These are phyloP conservation scores for Hippopotamyrus pictus DNA, from an alignment of 2,797 vertebrate genomes.

Conservation along the genomic window DNA sequence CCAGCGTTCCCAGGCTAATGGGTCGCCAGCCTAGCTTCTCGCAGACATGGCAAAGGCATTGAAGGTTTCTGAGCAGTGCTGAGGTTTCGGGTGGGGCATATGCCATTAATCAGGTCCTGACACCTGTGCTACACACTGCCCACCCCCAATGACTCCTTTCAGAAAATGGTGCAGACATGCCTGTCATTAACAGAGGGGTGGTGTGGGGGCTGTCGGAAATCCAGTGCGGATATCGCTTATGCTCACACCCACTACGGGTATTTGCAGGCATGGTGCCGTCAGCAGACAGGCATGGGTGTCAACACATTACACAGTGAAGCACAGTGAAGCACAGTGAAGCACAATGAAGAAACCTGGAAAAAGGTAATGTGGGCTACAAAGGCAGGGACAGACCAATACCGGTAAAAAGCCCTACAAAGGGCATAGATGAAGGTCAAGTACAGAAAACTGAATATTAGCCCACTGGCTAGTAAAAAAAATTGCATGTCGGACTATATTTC, in stretches of 20 bases:
- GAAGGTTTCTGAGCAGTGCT: background rate
- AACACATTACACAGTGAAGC: background rate
- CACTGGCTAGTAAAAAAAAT: background rate
- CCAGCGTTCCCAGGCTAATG: background rate
- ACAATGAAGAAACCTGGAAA: background rate
- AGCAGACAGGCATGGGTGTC: background rate
- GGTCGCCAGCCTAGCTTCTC: background rate
- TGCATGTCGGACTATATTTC: background rate
- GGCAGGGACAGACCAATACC: background rate
- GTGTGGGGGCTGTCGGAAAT: background rate
- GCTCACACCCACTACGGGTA: background rate
- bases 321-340: background rate
- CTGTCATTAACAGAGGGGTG: background rate
- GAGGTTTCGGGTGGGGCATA: background rate
- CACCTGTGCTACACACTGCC: background rate
- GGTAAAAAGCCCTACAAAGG: background rate
- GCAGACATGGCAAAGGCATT: background rate
- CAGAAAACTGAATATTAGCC: background rate
- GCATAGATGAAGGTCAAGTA: background rate
- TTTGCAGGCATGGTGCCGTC: background rate
- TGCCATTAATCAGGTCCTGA: slow-evolving; percentile 9
- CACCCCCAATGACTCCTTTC: background rate
- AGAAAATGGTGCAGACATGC: background rate
- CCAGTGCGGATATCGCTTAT: background rate
- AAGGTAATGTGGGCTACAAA: background rate